Evolutionary conservation across 2,888 invertebrate species (phyloP).

Genomic region (Harmothoe impar): DNA sequence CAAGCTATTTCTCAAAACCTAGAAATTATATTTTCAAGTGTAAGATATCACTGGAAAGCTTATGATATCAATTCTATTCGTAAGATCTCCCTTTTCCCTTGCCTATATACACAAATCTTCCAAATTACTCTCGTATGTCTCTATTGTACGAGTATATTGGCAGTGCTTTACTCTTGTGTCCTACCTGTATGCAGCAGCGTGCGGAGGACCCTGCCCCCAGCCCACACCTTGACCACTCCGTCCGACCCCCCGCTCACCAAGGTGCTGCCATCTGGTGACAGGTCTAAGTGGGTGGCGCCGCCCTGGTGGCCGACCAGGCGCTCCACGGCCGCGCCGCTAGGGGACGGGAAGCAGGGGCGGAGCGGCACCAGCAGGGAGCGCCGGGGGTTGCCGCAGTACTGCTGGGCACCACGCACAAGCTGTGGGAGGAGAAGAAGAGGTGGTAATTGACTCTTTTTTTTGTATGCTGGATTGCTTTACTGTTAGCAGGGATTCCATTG

Average conservation of each 20-base stretch:
- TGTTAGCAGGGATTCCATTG: no score
- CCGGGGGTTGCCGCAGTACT: constrained; percentile 48
- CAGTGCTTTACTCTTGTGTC: no score
- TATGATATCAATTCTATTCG: no score
- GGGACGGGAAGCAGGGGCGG: constrained; percentile 44
- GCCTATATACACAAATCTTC: no score
- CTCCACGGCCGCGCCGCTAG: constrained; percentile 37
- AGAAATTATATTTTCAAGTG: no score
- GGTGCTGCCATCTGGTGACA: constrained; percentile 55
- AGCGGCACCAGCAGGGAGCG: constrained; percentile 26
- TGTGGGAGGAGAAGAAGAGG: not conserved
- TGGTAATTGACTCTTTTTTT: no score
- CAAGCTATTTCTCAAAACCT: no score
- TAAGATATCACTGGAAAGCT: no score
- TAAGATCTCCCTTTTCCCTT: no score
- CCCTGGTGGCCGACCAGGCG: constrained; percentile 39
- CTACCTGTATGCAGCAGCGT: not conserved
- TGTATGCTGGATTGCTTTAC: no score
- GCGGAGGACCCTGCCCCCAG: not conserved
- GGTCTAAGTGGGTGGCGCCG: constrained; percentile 35
- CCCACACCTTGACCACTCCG: constrained; percentile 43
- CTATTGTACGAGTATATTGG: no score
- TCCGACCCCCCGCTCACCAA: constrained; percentile 37
- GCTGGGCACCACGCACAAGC: constrained; percentile 42
- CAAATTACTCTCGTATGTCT: no score